phyloP scores from a whole-genome alignment of 1,140 invertebrate genomes.

The Zaprionus ornatus region DNA sequence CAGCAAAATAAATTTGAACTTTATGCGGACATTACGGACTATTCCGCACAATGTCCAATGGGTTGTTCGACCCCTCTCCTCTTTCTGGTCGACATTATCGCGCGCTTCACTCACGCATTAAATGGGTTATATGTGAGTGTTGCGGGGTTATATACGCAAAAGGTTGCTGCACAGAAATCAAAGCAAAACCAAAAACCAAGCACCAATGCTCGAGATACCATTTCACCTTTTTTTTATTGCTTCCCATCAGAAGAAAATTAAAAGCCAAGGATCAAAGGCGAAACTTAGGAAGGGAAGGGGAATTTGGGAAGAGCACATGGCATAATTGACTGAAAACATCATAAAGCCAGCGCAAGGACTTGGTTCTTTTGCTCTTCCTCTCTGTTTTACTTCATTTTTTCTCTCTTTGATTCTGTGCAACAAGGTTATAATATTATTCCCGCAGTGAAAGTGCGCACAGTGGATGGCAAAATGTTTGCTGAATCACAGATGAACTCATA shows the following conservation, averaged over 20 bases:
- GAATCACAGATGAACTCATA: constrained; percentile 14
- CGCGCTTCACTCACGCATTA: constrained; percentile 53
- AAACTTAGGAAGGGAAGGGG: constrained; percentile 12
- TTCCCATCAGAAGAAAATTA: constrained; percentile 54
- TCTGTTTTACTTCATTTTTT: not conserved
- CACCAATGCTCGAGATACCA: constrained; percentile 40
- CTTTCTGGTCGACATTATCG: not conserved
- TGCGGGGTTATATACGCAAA: constrained; percentile 26
- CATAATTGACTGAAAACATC: constrained; percentile 75
- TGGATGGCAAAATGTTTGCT: constrained; percentile 8
- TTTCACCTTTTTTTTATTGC: constrained; percentile 33
- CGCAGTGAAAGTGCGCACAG: constrained; percentile 32
- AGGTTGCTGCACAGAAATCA: constrained; percentile 55
- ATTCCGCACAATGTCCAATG: not conserved
- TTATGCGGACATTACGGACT: no score
- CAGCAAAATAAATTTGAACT: no score
- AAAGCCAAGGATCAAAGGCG: constrained; percentile 67
- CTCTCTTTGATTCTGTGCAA: constrained; percentile 33
- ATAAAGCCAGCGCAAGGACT: constrained; percentile 47
- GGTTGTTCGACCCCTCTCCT: not conserved
- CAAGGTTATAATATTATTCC: constrained; percentile 50
- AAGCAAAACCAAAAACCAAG: constrained; percentile 39
- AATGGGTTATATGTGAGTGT: constrained; percentile 47
- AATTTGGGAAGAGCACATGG: constrained; percentile 22
- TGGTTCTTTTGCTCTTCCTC: constrained; percentile 6